Percentiles rank a stretch among this genome's conserved stretches.
These are phyloP conservation scores for Drosophila pruinosa DNA, from an alignment of 1,140 invertebrate genomes.

Conservation along the genomic window DNA sequence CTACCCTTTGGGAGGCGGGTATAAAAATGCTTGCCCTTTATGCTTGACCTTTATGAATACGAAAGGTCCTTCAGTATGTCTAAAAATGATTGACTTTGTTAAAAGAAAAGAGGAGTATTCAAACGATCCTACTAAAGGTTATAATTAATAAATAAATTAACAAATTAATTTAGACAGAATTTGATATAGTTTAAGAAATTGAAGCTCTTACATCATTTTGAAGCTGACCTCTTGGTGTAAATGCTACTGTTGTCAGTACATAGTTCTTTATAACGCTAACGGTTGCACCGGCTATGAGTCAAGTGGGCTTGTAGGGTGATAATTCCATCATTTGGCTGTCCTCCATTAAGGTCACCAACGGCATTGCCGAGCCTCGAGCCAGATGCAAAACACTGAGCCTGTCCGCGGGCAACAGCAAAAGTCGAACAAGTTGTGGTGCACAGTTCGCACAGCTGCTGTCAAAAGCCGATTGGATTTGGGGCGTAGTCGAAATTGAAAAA, in stretches of 20 bases:
- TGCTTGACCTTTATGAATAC: no score
- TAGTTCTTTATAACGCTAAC: background rate
- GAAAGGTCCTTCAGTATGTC: no score
- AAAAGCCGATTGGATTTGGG: background rate
- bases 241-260: background rate
- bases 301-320: background rate
- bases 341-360: conserved; percentile 84
- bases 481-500: conserved; percentile 32
- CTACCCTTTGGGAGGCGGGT: no score
- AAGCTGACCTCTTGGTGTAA: background rate
- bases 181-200: no score
- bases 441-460: conserved; percentile 36
- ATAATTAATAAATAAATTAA: no score
- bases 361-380: conserved; percentile 80
- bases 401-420: background rate
- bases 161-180: no score
- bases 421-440: background rate
- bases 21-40: no score
- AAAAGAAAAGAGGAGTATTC: no score
- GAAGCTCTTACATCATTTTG: background rate
- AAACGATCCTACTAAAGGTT: no score
- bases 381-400: background rate
- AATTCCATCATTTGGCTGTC: background rate
- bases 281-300: background rate
- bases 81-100: no score